phyloP scores from a whole-genome alignment of 2,113 vertebrate species.

The Phaethornis superciliosus region DNA sequence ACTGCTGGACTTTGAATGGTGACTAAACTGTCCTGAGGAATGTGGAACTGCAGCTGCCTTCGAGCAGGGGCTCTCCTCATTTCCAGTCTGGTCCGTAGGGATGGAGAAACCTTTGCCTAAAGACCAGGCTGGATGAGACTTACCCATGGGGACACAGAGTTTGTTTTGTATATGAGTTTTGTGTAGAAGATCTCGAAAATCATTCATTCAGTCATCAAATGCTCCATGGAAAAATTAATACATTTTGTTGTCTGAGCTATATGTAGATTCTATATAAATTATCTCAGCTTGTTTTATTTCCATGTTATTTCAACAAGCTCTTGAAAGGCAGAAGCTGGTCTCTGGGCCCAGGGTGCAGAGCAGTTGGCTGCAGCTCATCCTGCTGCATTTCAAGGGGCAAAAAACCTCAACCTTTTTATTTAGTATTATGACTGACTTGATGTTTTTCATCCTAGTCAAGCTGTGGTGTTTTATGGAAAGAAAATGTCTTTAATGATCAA shows the following conservation, averaged over 20 bases:
- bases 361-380: not conserved
- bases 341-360: not conserved
- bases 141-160: not conserved
- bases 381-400: not conserved
- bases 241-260: not conserved
- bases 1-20: not conserved
- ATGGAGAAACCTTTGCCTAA: not conserved
- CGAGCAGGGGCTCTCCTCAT: not conserved
- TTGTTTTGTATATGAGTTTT: fast-evolving
- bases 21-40: not conserved
- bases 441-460: not conserved
- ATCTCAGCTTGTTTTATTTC: not conserved
- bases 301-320: not conserved
- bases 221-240: not conserved
- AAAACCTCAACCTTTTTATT: fast-evolving
- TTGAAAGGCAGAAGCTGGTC: not conserved
- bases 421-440: not conserved
- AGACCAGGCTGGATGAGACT: not conserved
- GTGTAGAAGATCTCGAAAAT: not conserved
- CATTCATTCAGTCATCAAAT: not conserved
- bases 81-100: fast-evolving
- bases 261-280: not conserved
- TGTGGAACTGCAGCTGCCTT: not conserved
- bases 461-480: not conserved
- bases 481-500: not conserved